Evolutionary conservation across 2,113 vertebrate genomes (phyloP).

Genomic region (Corythoichthys intestinalis): DNA sequence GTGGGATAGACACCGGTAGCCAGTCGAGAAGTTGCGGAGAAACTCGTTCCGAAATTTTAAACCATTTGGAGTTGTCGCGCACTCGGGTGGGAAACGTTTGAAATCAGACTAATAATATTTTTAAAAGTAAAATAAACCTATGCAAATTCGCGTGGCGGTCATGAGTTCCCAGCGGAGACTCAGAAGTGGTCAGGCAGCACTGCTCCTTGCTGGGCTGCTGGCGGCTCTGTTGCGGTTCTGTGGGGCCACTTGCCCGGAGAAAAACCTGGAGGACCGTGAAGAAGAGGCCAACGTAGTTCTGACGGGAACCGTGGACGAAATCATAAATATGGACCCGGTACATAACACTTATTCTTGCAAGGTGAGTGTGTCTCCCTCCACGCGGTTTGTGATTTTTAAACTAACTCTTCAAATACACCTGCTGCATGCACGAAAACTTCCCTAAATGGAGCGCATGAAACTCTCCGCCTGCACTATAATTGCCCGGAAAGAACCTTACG

Average conservation of each 20-base stretch:
- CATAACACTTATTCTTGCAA: constrained; percentile 96
- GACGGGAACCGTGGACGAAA: constrained; percentile 95
- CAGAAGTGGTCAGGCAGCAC: constrained; percentile 49
- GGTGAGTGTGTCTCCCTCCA: constrained; percentile 65
- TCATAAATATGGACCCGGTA: constrained; percentile 94
- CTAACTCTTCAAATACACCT: constrained; percentile 33
- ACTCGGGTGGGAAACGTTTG: background rate
- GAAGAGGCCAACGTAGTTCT: constrained; percentile 92
- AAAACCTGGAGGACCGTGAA: constrained; percentile 82
- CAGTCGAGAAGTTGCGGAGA: constrained; percentile 45
- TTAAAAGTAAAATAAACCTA: constrained; percentile 39
- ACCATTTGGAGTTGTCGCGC: constrained; percentile 9
- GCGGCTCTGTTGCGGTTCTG: constrained; percentile 62
- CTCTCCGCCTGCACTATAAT: background rate
- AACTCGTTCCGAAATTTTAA: constrained; percentile 1
- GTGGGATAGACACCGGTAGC: constrained; percentile 25
- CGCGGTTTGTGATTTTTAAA: background rate
- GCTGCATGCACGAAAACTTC: constrained; percentile 8
- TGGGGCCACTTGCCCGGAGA: constrained; percentile 80
- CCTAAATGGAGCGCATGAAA: background rate
- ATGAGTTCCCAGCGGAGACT: constrained; percentile 61
- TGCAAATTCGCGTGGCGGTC: constrained; percentile 27
- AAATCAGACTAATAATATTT: background rate
- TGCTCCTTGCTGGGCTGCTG: constrained; percentile 61
- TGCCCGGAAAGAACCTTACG: background rate